Evolutionary conservation across 2,888 invertebrate genomes (phyloP), one percentile per base, ranked within the genome.

Genomic region (Scaptomyza tumidula): DNA sequence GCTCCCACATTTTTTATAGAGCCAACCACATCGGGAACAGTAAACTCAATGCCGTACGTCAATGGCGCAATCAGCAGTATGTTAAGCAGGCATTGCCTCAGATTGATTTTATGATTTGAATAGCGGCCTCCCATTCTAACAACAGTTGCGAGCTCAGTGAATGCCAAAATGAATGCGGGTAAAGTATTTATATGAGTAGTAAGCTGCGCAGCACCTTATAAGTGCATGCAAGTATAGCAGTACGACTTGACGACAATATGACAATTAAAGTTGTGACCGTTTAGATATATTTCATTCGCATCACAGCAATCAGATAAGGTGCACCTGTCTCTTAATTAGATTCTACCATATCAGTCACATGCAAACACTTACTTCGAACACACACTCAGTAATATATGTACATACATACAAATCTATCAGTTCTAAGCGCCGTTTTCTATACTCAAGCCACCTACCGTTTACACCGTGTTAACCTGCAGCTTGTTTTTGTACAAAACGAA

Each of bases 261-360:
- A 31, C 48, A 48, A 14, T 48, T 31, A 37, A 16, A 54, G 56
- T 59, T 66, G 74, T 56, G 52, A 64, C 86, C 76, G 86, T 67
- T 78, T 78, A 58, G 70, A 54, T 67, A 52, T 71, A 52, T 60
- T 77, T 70, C 54, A 69, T 61, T 60, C 70, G 48, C 64, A 60
- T 55, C 73, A 76, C 37, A 59, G 46, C 64, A 70, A 84, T 86
- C 82, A 82, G 85, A 82, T 86, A 82, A 86, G 78, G 85, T 86
- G 70, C 68, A 78, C 68, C 86, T 84, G 87, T 75, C 66, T 71
- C 72, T 75, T 84, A 86, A 79, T 86, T 86, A 75, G 71, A 75
- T 75, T 84, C 66, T 24, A 65, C 56, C 72, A 53, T 66, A 53
- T 65, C 68, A 61, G 31, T 57, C 43, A 29, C 7, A 7, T 7